These are phyloP conservation scores for Hirtodrosophila confusa DNA, from an alignment of 2,888 invertebrate species.

Conservation along the genomic window DNA sequence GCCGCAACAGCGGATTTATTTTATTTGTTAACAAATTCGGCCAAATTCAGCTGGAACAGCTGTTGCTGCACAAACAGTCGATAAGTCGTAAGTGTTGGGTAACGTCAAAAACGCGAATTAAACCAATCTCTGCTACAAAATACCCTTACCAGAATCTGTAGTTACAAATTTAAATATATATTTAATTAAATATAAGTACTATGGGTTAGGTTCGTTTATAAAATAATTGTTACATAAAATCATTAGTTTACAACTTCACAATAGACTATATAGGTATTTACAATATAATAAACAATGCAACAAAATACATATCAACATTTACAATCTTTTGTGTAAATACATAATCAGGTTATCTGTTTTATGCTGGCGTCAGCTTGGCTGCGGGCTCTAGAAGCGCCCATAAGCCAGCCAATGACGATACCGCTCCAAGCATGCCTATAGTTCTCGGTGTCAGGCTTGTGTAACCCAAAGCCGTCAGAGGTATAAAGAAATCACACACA, in stretches of 20 bases:
- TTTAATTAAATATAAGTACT: conserved; percentile 4
- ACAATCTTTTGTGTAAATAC: conserved; percentile 22
- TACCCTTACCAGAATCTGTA: neutral
- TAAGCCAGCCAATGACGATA: conserved; percentile 93
- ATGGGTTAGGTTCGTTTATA: conserved; percentile 14
- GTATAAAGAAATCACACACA: conserved; percentile 93
- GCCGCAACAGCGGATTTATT: conserved; percentile 14
- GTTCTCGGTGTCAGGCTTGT: conserved; percentile 90
- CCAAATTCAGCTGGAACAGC: conserved; percentile 35
- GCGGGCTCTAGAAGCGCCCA: conserved; percentile 90
- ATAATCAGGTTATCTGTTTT: conserved; percentile 38
- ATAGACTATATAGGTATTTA: conserved; percentile 29
- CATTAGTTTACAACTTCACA: conserved; percentile 44
- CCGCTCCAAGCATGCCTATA: conserved; percentile 90
- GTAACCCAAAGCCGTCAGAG: conserved; percentile 91
- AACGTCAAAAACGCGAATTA: conserved; percentile 9
- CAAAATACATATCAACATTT: conserved; percentile 21
- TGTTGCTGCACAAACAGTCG: conserved; percentile 33
- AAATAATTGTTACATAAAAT: conserved; percentile 32
- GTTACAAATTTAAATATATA: neutral
- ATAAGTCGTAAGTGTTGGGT: conserved; percentile 41
- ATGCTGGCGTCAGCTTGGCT: conserved; percentile 89
- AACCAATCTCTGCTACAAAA: neutral
- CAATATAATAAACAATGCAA: conserved; percentile 23
- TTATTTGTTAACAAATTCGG: conserved; percentile 32